These are phyloP conservation scores for Troilus luridus DNA, from an alignment of 2,888 invertebrate species.

Conservation along the genomic window DNA sequence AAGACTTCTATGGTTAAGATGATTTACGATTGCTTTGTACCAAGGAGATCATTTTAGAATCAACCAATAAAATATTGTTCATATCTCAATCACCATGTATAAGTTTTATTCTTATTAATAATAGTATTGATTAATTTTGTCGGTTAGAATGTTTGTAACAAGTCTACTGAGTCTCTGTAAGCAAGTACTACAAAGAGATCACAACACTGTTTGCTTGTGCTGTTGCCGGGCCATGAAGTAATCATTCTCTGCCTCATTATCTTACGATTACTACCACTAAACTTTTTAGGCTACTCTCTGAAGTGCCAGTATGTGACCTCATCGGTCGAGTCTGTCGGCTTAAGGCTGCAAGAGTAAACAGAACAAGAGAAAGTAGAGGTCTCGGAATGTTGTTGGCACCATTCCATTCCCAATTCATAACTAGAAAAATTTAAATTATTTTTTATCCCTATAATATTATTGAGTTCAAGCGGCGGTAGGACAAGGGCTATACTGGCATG, in stretches of 20 bases:
- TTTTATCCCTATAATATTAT: background rate
- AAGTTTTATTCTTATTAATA: background rate
- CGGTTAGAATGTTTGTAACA: background rate
- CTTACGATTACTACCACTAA: background rate
- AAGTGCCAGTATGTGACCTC: slow-evolving; percentile 55
- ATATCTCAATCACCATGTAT: background rate
- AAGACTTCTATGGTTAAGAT: background rate
- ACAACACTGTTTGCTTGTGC: slow-evolving; percentile 55
- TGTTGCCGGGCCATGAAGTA: slow-evolving; percentile 35
- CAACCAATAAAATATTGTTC: background rate
- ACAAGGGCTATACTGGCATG: slow-evolving; percentile 53
- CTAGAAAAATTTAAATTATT: background rate
- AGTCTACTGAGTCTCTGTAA: slow-evolving; percentile 5
- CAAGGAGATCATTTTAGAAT: background rate
- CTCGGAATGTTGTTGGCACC: slow-evolving; percentile 38
- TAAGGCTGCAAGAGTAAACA: slow-evolving; percentile 31
- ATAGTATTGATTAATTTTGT: background rate
- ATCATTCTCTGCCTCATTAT: background rate
- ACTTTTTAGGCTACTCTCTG: slow-evolving; percentile 54
- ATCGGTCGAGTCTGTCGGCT: slow-evolving; percentile 9
- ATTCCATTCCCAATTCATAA: background rate
- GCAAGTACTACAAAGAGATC: slow-evolving; percentile 47
- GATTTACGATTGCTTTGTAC: background rate
- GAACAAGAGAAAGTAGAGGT: slow-evolving; percentile 44
- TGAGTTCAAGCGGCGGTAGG: too few relatives aligned